Conservation (phyloP, 2,888 invertebrate species). For the Orgyia antiqua region DNA sequence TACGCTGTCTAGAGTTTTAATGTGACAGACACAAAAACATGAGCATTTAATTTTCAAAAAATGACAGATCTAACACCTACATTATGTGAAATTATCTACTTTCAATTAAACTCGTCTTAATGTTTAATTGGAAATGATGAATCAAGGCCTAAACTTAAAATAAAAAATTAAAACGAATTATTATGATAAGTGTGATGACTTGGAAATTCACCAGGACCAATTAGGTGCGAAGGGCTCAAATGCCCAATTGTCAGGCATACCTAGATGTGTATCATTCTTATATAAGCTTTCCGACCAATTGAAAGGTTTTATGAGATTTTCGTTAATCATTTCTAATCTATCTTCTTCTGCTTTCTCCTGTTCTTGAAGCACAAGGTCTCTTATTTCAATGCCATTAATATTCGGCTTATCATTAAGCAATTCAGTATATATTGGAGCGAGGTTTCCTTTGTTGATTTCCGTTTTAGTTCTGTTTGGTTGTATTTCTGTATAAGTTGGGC, state of each 20-base stretch:
- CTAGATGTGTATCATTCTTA: constrained; percentile 79
- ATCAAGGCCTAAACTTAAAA: constrained; percentile 16
- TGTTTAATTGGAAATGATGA: constrained; percentile 17
- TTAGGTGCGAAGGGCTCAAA: constrained; percentile 79
- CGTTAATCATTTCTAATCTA: constrained; percentile 48
- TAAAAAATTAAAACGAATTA: constrained; percentile 25
- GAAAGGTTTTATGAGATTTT: constrained; percentile 77
- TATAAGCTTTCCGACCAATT: constrained; percentile 86
- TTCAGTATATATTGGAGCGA: constrained; percentile 62
- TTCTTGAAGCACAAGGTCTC: constrained; percentile 56
- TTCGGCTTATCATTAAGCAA: constrained; percentile 57
- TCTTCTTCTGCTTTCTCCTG: constrained; percentile 56
- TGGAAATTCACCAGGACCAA: constrained; percentile 78
- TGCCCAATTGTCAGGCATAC: constrained; percentile 86
- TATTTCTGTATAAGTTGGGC: constrained; percentile 56
- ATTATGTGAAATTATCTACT: too few relatives aligned
- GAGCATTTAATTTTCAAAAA: too few relatives aligned
- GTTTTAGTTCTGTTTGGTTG: constrained; percentile 32
- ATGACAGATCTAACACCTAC: too few relatives aligned
- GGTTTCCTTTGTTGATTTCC: constrained; percentile 57
- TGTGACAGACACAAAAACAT: too few relatives aligned
- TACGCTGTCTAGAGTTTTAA: too few relatives aligned
- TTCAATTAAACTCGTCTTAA: constrained; percentile 5
- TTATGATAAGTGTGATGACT: constrained; percentile 23
- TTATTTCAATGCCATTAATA: constrained; percentile 55